Base-by-base conservation (phyloP, 2,888 invertebrate genomes). In the Listrodromus nycthemerus region DNA sequence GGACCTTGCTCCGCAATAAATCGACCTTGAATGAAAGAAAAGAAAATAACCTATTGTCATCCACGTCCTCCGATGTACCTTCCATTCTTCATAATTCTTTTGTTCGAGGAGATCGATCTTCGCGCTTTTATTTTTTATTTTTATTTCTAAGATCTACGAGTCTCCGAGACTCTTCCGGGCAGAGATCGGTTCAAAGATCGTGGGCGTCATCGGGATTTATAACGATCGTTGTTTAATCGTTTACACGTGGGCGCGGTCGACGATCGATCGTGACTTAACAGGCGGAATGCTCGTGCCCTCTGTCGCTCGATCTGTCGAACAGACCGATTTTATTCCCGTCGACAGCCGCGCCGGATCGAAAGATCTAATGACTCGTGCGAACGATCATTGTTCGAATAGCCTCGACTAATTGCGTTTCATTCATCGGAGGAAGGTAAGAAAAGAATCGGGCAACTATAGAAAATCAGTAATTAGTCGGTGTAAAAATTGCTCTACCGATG, bases 1-100 rank as follows among this genome's bases (percentile, higher is more conserved):
- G 87, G 86, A 80, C 81, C 85, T 88, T 87, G 86, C 75, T 48
- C 77, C 27, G 30, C 58, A 65, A 75, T 70, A 55, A 45, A 41
- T 78, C 66, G 71, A n/a, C 71, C 69, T 79, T 76, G 67, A 61
- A 70, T 19, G 58, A 10, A 71, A 73, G 52, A 8, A 33, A 71
- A 24, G 24, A n/a, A 58, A 21, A 5, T 66, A 45, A 45, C 0
- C 16, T 4, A 45, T 45, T 45, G 41, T 45, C 16, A 45, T 45
- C 16, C 41, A 37, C 45, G 50, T 24, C 67, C 69, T 63, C 69
- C 55, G n/a, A 58, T 37, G 41, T 24, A 73, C 69, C 70, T 52
- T 67, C 69, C 45, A 33, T 27, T 52, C 30, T 45, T 70, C 27
- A 66, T 48, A 48, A 75, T 41, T 66, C 16, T 74, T 81, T 77